These are phyloP conservation scores for Syngnathus typhle DNA, from an alignment of 2,113 vertebrate species.

Conservation along the genomic window DNA sequence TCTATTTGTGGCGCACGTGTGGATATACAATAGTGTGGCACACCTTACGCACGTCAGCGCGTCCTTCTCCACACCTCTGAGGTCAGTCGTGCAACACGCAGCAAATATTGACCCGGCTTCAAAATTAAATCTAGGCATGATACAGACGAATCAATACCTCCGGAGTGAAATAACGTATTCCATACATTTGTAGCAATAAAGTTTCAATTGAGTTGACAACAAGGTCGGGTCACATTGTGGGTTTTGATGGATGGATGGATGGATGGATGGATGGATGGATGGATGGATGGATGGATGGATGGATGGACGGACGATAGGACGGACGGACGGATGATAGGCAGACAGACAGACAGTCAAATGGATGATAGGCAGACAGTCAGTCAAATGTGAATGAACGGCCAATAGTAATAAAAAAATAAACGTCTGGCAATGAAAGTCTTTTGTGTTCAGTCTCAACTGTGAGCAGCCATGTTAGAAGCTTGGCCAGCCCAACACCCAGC, in stretches of 20 bases:
- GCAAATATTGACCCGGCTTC: slow-evolving; percentile 50
- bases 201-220: slow-evolving; percentile 3
- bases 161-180: slow-evolving; percentile 9
- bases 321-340: too few relatives aligned
- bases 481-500: not conserved
- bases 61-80: slow-evolving; percentile 10
- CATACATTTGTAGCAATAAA: slow-evolving; percentile 12
- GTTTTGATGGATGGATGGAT: not conserved
- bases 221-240: not conserved
- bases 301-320: too few relatives aligned
- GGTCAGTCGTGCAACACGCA: slow-evolving; percentile 30
- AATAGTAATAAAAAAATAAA: too few relatives aligned
- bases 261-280: too few relatives aligned
- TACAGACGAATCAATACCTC: slow-evolving; percentile 62
- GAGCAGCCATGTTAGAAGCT: not conserved
- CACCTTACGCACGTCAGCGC: not conserved
- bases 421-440: not conserved
- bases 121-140: slow-evolving; percentile 41
- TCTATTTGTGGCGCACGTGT: not conserved
- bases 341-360: too few relatives aligned
- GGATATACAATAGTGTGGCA: not conserved
- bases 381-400: not conserved
- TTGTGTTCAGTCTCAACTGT: not conserved
- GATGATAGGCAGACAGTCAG: too few relatives aligned
- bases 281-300: too few relatives aligned